Evolutionary conservation across 35 echinoderm and acorn worm genomes (phyloP).

Genomic region (Nesometra sesokonis): DNA sequence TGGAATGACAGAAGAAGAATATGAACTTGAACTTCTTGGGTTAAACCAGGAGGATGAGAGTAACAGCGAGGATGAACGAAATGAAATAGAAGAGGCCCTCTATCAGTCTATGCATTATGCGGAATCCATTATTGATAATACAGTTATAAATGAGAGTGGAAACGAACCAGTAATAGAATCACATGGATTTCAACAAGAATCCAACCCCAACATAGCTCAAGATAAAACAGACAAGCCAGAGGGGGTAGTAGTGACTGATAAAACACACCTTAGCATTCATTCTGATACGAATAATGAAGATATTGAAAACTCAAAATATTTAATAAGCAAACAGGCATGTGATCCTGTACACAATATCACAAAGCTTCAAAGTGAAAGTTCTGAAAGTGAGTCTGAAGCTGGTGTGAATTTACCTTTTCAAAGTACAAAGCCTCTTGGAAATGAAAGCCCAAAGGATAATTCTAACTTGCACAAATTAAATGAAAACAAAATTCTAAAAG

Average conservation of each 20-base stretch:
- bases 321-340: not conserved
- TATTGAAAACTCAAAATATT: not conserved
- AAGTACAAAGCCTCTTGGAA: too few species aligned
- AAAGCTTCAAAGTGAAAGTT: not conserved
- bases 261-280: not conserved
- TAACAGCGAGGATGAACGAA: not conserved
- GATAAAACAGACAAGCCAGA: not conserved
- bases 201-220: not conserved
- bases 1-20: not conserved
- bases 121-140: not conserved
- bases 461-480: not conserved
- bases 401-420: too few species aligned
- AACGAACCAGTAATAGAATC: not conserved
- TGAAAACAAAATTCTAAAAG: not conserved
- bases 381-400: not conserved
- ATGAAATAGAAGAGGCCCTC: not conserved
- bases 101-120: not conserved
- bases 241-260: not conserved
- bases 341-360: not conserved
- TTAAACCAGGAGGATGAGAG: not conserved
- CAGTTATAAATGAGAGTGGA: too few species aligned
- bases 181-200: not conserved
- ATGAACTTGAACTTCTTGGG: not conserved
- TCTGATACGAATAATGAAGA: not conserved
- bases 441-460: not conserved